phyloP scores from a whole-genome alignment of 2,113 vertebrate genomes.

The Notarius lentiginosus region DNA sequence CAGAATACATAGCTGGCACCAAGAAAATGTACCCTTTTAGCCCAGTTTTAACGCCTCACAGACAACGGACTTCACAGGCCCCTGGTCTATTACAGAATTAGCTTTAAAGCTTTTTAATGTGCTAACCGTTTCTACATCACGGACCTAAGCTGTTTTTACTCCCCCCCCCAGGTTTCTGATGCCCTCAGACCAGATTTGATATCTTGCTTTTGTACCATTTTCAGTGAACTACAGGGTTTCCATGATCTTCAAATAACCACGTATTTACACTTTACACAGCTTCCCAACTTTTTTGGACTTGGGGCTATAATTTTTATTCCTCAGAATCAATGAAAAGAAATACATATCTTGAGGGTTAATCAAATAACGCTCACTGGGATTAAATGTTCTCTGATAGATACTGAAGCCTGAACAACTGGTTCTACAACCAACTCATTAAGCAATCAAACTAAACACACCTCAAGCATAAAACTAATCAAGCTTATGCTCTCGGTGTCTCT shows the following conservation, averaged over 20 bases:
- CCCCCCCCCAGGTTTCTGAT: background rate
- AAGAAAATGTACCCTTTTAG: background rate
- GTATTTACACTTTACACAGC: too few relatives aligned
- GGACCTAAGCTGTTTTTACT: background rate
- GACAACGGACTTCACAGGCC: background rate
- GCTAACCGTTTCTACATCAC: too few relatives aligned
- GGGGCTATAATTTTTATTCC: too few relatives aligned
- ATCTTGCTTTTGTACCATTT: too few relatives aligned
- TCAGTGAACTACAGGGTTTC: too few relatives aligned
- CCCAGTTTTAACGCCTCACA: background rate
- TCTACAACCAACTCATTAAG: background rate
- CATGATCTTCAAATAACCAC: too few relatives aligned
- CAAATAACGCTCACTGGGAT: background rate
- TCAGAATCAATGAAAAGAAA: background rate
- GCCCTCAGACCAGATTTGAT: background rate
- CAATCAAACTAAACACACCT: conserved; percentile 17
- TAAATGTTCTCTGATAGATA: background rate
- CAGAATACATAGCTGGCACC: background rate
- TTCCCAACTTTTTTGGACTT: too few relatives aligned
- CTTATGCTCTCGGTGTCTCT: background rate
- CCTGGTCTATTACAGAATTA: background rate
- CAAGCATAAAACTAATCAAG: background rate
- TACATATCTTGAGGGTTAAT: background rate
- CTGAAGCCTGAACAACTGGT: background rate
- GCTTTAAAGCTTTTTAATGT: background rate